Evolutionary conservation across 2,113 vertebrate species (phyloP), one percentile per base, ranked within the genome.

Genomic region (Scophthalmus maximus): DNA sequence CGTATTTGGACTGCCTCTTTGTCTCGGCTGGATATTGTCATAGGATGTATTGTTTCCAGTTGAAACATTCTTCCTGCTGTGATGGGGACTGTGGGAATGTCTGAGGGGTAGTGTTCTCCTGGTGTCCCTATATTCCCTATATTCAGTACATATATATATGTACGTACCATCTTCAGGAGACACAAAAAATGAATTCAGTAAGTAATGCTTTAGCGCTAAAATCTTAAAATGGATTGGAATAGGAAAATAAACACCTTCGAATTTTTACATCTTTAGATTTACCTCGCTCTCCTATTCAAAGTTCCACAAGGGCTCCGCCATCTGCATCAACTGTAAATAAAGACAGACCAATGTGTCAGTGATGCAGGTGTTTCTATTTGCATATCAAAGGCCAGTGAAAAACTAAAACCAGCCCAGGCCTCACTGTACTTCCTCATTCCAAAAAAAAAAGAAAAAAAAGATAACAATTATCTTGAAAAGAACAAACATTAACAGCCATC

Each of bases 21-120:
- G 91, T 92, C 85, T 89, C 65, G 62, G 72, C 73, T 80, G 85
- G 74, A 87, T 90, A 79, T 87, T 88, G 71, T 87, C 77, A 89
- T 78, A 82, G 72, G 73, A 68, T 81, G 78, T 73, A 73, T 83
- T 87, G 74, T 88, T 85, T 82, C 69, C 84, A 86, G 67, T 77
- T 81, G 65, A 89, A 71, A 72, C 46, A 25, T 78, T 82, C 68
- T 76, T 59, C 69, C 80, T 83, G 66, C 74, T 78, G 75, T 73
- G 83, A 60, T 32, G 72, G 61, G 56, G 80, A 46, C 50, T 73
- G 73, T 59, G 73, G 52, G 74, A 23, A 71, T 53, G 9, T 30
- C 2, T 5, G 56, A 23, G 34, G 32, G 65, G 44, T 53, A 69
- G 65, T 57, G 60, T 70, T 68, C 27, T 18, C 52, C 49, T 63